Conservation (phyloP, 2,797 vertebrate species). For the Alosa sapidissima region DNA sequence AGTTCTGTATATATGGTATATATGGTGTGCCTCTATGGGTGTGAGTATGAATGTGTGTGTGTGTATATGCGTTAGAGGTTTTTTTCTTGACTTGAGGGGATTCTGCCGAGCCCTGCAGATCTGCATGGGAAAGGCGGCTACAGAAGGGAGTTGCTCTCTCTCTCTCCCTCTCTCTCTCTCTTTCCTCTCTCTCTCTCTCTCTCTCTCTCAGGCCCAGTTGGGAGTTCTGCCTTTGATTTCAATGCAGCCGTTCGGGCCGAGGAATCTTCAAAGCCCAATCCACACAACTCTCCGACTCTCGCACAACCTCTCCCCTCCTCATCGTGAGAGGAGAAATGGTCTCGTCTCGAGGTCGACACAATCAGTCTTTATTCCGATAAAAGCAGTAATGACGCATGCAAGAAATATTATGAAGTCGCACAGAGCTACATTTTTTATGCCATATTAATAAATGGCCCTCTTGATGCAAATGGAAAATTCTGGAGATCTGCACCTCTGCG, state of each 20-base stretch:
- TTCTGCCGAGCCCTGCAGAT: constrained; percentile 41
- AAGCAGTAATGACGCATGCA: neutral
- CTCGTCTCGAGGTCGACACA: neutral
- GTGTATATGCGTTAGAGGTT: constrained; percentile 2
- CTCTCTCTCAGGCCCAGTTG: neutral
- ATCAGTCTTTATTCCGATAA: neutral
- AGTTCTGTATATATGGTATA: constrained; percentile 17
- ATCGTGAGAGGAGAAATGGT: neutral
- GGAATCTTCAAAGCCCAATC: constrained; percentile 18
- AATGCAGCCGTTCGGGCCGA: neutral
- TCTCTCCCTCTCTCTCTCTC: neutral
- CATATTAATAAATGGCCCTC: neutral
- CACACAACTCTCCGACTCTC: neutral
- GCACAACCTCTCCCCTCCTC: neutral
- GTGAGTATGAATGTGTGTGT: neutral
- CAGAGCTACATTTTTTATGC: neutral
- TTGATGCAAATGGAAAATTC: neutral
- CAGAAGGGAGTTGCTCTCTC: constrained; percentile 19
- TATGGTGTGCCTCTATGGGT: neutral
- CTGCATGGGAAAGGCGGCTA: constrained; percentile 30
- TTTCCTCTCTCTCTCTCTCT: neutral
- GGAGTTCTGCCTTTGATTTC: constrained; percentile 23
- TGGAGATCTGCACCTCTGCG: neutral
- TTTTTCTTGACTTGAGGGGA: neutral
- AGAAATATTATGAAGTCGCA: neutral